These are phyloP conservation scores for Cydia fagiglandana DNA, from an alignment of 1,140 invertebrate species.

Conservation along the genomic window DNA sequence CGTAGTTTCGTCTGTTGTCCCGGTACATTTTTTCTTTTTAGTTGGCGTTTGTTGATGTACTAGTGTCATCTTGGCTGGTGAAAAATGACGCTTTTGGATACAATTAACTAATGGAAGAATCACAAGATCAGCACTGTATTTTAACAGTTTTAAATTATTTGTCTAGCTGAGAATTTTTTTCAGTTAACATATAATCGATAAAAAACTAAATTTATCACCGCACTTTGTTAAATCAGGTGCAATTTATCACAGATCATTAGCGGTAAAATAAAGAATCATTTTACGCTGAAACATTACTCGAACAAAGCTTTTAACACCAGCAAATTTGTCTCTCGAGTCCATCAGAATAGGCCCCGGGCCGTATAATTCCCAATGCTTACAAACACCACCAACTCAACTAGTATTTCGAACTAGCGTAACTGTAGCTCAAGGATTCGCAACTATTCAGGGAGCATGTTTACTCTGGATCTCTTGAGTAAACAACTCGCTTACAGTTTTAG, in stretches of 20 bases:
- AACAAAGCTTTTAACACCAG: constrained; percentile 16
- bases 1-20: too few relatives aligned
- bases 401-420: background rate
- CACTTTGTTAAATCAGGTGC: background rate
- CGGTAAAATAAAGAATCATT: constrained; percentile 9
- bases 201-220: background rate
- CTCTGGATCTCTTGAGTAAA: background rate
- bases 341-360: constrained; percentile 15
- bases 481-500: background rate
- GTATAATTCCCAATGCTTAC: background rate
- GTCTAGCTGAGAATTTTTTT: background rate
- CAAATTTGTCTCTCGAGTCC: constrained; percentile 28
- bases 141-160: too few relatives aligned
- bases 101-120: too few relatives aligned
- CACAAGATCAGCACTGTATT: too few relatives aligned
- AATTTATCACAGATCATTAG: constrained; percentile 19
- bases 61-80: background rate
- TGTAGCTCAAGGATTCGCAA: background rate
- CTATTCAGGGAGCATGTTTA: background rate
- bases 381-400: background rate
- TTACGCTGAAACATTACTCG: constrained; percentile 13
- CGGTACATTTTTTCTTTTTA: too few relatives aligned
- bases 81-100: background rate
- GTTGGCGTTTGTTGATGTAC: too few relatives aligned
- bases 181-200: background rate